Percentiles rank a stretch among this genome's conserved stretches.
phyloP scores from a whole-genome alignment of 2,888 invertebrate genomes.

The Malthinus flaveolus region DNA sequence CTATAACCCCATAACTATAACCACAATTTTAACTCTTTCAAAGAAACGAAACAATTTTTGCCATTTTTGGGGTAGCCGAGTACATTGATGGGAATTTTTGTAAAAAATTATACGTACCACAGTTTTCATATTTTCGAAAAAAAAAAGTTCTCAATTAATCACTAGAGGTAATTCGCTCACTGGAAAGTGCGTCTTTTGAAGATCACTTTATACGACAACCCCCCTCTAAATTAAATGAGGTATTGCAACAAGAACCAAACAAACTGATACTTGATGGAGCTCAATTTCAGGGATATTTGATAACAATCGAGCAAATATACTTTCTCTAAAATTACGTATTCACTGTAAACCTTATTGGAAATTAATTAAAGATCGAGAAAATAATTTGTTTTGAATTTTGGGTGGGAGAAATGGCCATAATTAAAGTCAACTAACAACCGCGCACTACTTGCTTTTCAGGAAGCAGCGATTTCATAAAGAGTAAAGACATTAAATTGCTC shows the following conservation, averaged over 20 bases:
- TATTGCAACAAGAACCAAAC: constrained; percentile 19
- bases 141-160: constrained; percentile 22
- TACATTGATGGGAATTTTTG: no score
- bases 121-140: constrained; percentile 31
- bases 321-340: constrained; percentile 27
- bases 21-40: no score
- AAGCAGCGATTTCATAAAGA: constrained; percentile 1
- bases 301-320: constrained; percentile 25
- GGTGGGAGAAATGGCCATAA: constrained; percentile 2
- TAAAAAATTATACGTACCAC: constrained; percentile 29
- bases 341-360: constrained; percentile 8
- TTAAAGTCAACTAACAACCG: neutral
- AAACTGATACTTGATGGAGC: constrained; percentile 9
- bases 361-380: neutral
- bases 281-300: constrained; percentile 29
- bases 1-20: no score
- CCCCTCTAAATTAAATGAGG: constrained; percentile 27
- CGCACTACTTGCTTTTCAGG: constrained; percentile 8
- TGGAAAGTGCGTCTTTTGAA: constrained; percentile 29
- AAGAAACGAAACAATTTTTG: no score
- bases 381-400: neutral
- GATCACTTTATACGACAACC: constrained; percentile 39
- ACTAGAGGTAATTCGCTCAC: constrained; percentile 33
- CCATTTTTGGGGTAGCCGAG: no score
- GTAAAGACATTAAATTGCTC: no score